Percentiles rank a stretch among this genome's conserved stretches.
phyloP scores from a whole-genome alignment of 2,888 invertebrate genomes.

The Napeogenes sylphis region DNA sequence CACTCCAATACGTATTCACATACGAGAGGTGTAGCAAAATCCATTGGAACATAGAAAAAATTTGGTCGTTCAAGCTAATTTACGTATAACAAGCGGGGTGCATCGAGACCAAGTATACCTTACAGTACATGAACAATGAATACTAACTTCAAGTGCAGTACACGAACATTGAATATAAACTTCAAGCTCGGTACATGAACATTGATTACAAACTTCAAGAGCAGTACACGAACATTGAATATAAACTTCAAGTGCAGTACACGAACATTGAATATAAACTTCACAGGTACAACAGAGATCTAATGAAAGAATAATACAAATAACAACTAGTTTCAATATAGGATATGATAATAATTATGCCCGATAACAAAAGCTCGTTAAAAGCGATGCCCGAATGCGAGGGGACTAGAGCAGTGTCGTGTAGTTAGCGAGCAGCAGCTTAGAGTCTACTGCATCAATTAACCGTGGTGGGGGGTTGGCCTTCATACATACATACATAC shows the following conservation, averaged over 20 bases:
- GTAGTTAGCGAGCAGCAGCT: slow-evolving; percentile 59
- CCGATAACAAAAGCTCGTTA: slow-evolving; percentile 54
- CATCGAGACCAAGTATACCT: slow-evolving; percentile 45
- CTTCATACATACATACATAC: slow-evolving; percentile 36
- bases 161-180: no score
- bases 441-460: slow-evolving; percentile 77
- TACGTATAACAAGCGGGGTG: slow-evolving; percentile 62
- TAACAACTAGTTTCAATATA: slow-evolving; percentile 70
- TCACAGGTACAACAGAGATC: slow-evolving; percentile 77
- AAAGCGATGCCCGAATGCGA: slow-evolving; percentile 63
- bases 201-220: no score
- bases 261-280: no score
- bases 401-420: slow-evolving; percentile 74
- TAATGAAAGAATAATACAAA: slow-evolving; percentile 76
- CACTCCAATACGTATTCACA: slow-evolving; percentile 43
- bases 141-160: no score
- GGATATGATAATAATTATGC: slow-evolving; percentile 76
- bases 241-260: no score
- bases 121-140: no score
- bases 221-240: no score
- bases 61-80: slow-evolving; percentile 65
- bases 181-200: no score
- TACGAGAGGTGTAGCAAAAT: slow-evolving; percentile 32
- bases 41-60: slow-evolving; percentile 25
- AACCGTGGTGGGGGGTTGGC: slow-evolving; percentile 66